Percentiles rank a stretch among this genome's conserved stretches.
These are phyloP conservation scores for Meta bourneti DNA, from an alignment of 2,888 invertebrate species.

Conservation along the genomic window DNA sequence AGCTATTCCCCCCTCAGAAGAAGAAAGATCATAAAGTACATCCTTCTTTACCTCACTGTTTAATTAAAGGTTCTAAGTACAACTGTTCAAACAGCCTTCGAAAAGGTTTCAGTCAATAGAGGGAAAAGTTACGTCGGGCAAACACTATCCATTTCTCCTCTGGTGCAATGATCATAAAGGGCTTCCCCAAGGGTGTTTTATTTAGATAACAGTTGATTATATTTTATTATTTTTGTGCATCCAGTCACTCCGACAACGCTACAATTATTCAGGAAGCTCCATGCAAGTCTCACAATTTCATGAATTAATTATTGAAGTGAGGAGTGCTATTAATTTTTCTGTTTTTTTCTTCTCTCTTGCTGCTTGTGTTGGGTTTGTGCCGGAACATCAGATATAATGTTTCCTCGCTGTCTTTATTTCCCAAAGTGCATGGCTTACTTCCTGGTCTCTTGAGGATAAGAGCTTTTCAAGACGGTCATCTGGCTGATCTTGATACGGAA, in stretches of 20 bases:
- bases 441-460: background rate
- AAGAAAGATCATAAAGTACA: background rate
- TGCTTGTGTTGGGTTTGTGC: slow-evolving; percentile 3
- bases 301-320: slow-evolving; percentile 37
- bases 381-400: background rate
- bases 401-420: background rate
- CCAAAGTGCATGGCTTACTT: background rate
- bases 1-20: background rate
- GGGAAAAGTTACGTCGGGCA: background rate
- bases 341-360: background rate
- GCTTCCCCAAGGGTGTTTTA: slow-evolving; percentile 36
- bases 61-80: background rate
- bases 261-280: slow-evolving; percentile 24
- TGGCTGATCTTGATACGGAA: too few relatives aligned
- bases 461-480: too few relatives aligned
- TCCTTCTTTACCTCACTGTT: slow-evolving; percentile 9
- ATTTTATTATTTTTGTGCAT: slow-evolving; percentile 49
- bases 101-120: slow-evolving; percentile 27
- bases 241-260: background rate
- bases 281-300: slow-evolving; percentile 21
- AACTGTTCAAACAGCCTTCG: background rate
- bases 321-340: slow-evolving; percentile 42
- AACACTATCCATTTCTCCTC: background rate
- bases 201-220: slow-evolving; percentile 54
- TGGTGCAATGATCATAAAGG: slow-evolving; percentile 31